These are phyloP conservation scores for Conistra vaccinii DNA, from an alignment of 2,888 invertebrate genomes.

Conservation along the genomic window DNA sequence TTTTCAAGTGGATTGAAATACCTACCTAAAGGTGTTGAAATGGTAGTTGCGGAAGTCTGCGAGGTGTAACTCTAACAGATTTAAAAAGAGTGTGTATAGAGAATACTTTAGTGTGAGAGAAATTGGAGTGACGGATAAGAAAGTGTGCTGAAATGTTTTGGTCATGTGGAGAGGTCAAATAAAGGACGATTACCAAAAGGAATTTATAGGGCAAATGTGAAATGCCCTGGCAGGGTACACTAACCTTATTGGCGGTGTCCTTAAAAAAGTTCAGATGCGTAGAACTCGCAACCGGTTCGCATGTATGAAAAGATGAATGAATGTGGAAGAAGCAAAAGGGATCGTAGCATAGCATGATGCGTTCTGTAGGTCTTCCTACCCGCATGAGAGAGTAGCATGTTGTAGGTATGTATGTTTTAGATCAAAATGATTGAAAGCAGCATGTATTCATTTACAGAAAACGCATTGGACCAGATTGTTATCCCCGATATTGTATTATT, in stretches of 20 bases:
- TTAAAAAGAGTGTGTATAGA: background rate
- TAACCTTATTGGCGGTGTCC: constrained; percentile 60
- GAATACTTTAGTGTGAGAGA: background rate
- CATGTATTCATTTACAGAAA: constrained; percentile 14
- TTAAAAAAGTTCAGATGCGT: constrained; percentile 59
- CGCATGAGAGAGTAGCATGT: constrained; percentile 18
- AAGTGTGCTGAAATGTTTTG: constrained; percentile 33
- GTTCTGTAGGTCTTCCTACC: constrained; percentile 26
- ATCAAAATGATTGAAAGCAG: constrained; percentile 17
- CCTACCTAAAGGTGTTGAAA: constrained; percentile 7
- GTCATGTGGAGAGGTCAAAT: constrained; percentile 21
- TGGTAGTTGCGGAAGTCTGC: constrained; percentile 13
- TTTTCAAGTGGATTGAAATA: constrained; percentile 9
- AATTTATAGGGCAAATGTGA: constrained; percentile 27
- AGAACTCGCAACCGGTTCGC: constrained; percentile 60
- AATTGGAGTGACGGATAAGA: constrained; percentile 14
- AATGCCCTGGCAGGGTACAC: constrained; percentile 39
- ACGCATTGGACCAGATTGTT: background rate
- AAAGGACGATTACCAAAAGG: constrained; percentile 28
- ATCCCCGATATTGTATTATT: background rate
- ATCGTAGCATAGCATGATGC: constrained; percentile 38
- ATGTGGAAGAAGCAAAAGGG: constrained; percentile 57
- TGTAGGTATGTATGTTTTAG: constrained; percentile 28
- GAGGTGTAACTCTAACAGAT: constrained; percentile 21
- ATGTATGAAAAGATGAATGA: constrained; percentile 56